Conservation (phyloP, 1,140 invertebrate genomes). For the Ooceraea biroi region DNA sequence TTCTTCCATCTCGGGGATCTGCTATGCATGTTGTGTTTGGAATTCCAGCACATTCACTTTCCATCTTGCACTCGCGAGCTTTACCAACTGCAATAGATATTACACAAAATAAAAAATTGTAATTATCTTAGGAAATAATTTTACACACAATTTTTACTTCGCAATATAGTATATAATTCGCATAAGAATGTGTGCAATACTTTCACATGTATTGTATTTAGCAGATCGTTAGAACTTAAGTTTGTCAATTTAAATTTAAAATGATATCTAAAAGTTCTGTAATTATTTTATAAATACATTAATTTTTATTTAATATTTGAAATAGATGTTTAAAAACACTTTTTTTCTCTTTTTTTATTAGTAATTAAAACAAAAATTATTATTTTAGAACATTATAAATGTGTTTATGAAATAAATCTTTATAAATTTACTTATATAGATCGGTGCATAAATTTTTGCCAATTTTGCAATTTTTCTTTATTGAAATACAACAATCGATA, state of each 20-base stretch:
- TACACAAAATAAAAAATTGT: not conserved
- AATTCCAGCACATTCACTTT: constrained; percentile 88
- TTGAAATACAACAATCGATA: too few species aligned
- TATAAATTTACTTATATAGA: constrained; percentile 1
- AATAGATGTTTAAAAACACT: not conserved
- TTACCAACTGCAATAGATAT: constrained; percentile 80
- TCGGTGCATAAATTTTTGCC: too few species aligned
- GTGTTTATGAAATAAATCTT: not conserved
- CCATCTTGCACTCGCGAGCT: constrained; percentile 88
- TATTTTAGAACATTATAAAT: not conserved
- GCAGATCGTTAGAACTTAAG: not conserved
- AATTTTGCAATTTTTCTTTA: too few species aligned
- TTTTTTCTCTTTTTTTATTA: constrained; percentile 4
- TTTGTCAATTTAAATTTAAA: not conserved
- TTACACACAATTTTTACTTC: not conserved
- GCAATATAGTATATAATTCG: too few species aligned
- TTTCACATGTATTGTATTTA: not conserved
- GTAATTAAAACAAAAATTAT: not conserved
- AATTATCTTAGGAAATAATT: constrained; percentile 18
- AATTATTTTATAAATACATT: not conserved
- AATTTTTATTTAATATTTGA: constrained; percentile 8
- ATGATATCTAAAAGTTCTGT: not conserved
- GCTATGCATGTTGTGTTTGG: constrained; percentile 89
- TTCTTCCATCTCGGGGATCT: constrained; percentile 87
- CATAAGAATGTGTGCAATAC: constrained; percentile 10